Evolutionary conservation across 2,113 vertebrate species (phyloP).

Genomic region (Triplophysa tibetana): DNA sequence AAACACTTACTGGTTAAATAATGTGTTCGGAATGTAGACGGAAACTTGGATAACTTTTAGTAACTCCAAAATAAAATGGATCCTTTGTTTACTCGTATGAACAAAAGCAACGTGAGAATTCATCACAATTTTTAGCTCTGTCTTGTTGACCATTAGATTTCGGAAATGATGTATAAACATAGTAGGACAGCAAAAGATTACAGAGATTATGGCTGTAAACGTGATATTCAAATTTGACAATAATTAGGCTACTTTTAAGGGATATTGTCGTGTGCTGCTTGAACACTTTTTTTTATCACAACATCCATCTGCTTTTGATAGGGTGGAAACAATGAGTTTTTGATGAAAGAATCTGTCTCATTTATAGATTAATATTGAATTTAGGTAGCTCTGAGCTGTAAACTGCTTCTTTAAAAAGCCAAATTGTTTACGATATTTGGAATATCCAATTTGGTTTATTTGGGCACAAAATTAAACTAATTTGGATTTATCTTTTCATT

Average conservation of each 20-base stretch:
- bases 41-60: neutral
- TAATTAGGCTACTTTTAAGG: slow-evolving; percentile 16
- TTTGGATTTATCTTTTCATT: slow-evolving; percentile 36
- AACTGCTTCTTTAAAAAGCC: slow-evolving; percentile 25
- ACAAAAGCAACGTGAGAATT: neutral
- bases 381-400: slow-evolving; percentile 32
- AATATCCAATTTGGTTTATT: neutral
- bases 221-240: slow-evolving; percentile 21
- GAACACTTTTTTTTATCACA: slow-evolving; percentile 9
- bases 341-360: slow-evolving; percentile 45
- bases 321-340: neutral
- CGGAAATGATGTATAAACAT: slow-evolving; percentile 57
- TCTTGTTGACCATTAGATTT: slow-evolving; percentile 14
- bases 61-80: neutral
- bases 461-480: neutral
- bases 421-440: slow-evolving; percentile 14
- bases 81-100: neutral
- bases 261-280: neutral
- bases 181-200: slow-evolving; percentile 16
- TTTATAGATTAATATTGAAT: slow-evolving; percentile 44
- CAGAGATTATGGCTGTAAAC: slow-evolving; percentile 36
- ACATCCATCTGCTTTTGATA: slow-evolving; percentile 42
- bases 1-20: neutral
- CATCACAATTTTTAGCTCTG: neutral
- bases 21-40: neutral